Percentiles rank a stretch among this genome's conserved stretches.
phyloP scores from a whole-genome alignment of 2,888 invertebrate species.

The Chrysotoxum bicinctum region DNA sequence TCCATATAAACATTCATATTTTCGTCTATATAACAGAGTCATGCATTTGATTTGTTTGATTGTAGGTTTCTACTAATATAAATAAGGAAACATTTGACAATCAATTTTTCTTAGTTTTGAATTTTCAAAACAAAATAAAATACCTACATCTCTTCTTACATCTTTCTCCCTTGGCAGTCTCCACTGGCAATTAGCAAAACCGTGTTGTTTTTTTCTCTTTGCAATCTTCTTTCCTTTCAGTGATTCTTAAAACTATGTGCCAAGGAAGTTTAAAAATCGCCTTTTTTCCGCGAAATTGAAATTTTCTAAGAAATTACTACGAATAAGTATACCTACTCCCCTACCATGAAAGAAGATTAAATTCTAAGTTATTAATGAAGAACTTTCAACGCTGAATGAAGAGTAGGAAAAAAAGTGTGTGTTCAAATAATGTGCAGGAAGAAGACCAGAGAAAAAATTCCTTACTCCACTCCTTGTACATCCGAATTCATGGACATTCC shows the following conservation, averaged over 20 bases:
- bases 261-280: slow-evolving; percentile 1
- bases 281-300: slow-evolving; percentile 56
- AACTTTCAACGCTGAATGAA: slow-evolving; percentile 18
- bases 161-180: not conserved
- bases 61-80: too few species aligned
- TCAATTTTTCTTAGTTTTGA: too few species aligned
- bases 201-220: not conserved
- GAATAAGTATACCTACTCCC: not conserved
- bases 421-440: not conserved
- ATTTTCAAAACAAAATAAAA: too few species aligned
- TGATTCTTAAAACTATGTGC: slow-evolving; percentile 38
- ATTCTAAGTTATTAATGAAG: slow-evolving; percentile 71
- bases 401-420: not conserved
- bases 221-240: not conserved
- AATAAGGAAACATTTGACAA: too few species aligned
- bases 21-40: too few species aligned
- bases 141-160: not conserved
- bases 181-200: slow-evolving; percentile 43
- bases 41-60: too few species aligned
- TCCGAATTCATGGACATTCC: slow-evolving; percentile 33
- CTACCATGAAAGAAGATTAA: slow-evolving; percentile 68
- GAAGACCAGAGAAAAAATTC: not conserved
- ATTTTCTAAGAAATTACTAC: slow-evolving; percentile 25
- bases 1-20: too few species aligned
- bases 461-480: not conserved